Evolutionary conservation across 2,113 vertebrate genomes (phyloP).

Genomic region (Chauna torquata): DNA sequence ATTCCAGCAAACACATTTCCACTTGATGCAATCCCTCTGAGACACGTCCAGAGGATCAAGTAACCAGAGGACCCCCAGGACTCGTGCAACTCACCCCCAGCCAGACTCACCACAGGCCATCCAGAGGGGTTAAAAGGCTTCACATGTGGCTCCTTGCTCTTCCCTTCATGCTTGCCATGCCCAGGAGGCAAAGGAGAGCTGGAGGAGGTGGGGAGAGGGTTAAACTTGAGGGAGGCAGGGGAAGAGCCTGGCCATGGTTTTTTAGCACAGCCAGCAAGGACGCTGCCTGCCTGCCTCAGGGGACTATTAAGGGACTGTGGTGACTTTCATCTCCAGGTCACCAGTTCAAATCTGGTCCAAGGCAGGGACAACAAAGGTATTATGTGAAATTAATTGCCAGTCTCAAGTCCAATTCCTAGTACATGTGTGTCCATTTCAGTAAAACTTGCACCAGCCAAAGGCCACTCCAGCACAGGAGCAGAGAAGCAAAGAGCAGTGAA

Average conservation of each 20-base stretch:
- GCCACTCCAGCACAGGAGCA: neutral
- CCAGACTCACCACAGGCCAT: neutral
- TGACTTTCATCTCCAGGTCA: conserved; percentile 59
- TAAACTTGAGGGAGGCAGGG: conserved; percentile 14
- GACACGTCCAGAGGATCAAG: accelerated
- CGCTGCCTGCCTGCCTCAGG: neutral
- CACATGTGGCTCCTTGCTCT: conserved; percentile 24
- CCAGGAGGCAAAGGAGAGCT: conserved; percentile 33
- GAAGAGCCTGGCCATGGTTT: neutral
- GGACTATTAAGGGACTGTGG: neutral
- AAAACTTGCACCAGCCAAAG: neutral
- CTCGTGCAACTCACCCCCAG: neutral
- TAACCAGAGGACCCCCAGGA: neutral
- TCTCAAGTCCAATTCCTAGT: conserved; percentile 59
- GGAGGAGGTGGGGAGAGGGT: conserved; percentile 29
- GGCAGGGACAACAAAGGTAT: conserved; percentile 53
- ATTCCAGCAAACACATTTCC: neutral
- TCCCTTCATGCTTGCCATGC: conserved; percentile 18
- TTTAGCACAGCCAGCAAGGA: neutral
- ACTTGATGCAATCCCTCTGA: neutral
- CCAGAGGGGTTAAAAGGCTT: conserved; percentile 21
- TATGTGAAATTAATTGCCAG: conserved; percentile 58
- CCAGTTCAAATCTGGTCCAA: conserved; percentile 47
- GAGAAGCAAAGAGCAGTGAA: neutral
- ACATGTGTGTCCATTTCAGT: neutral